These are phyloP conservation scores for Mus musculus DNA, from an alignment of 2,113 vertebrate species.

Conservation along the genomic window GRCm39 chr4:52329001-52329500, in stretches of 20 bases:
- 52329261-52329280: not conserved
- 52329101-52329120: slow-evolving; percentile 20
- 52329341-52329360: too few species aligned
- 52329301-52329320: not conserved
- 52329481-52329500: too few species aligned
- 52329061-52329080: slow-evolving; percentile 56
- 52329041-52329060: slow-evolving; percentile 49
- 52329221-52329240: slow-evolving; percentile 11
- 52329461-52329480: too few species aligned
- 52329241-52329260: slow-evolving; percentile 13
- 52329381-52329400: too few species aligned
- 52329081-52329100: slow-evolving; percentile 56
- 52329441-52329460: too few species aligned
- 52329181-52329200: slow-evolving; percentile 54
- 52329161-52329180: slow-evolving; percentile 38
- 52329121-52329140: slow-evolving; percentile 56
- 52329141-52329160: slow-evolving; percentile 48
- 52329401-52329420: too few species aligned
- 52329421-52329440: too few species aligned
- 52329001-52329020: not conserved
- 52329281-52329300: not conserved
- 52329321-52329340: too few species aligned
- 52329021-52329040: slow-evolving; percentile 12
- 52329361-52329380: too few species aligned
- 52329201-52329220: slow-evolving; percentile 31